Conservation (phyloP, 2,888 invertebrate genomes). For the Iphiclides podalirius region DNA sequence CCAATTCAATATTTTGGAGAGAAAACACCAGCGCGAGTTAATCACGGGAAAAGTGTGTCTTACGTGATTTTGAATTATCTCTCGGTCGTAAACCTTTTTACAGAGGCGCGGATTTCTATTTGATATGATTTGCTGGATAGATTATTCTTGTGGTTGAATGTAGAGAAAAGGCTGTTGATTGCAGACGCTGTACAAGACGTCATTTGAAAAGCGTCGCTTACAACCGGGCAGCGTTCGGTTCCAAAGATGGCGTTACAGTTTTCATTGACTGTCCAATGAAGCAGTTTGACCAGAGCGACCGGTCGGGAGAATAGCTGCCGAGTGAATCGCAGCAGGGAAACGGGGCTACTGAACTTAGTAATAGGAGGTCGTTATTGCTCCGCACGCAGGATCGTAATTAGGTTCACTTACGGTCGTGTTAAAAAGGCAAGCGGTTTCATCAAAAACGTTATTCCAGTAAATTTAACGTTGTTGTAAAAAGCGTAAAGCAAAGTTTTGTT, state of each 20-base stretch:
- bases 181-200: no score
- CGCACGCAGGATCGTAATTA: background rate
- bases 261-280: slow-evolving; percentile 28
- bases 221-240: background rate
- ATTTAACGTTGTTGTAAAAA: no score
- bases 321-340: slow-evolving; percentile 19
- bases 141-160: no score
- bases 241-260: slow-evolving; percentile 27
- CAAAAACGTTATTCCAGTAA: background rate
- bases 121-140: no score
- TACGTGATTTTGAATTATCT: background rate
- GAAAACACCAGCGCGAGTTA: slow-evolving; percentile 1
- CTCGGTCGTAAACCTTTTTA: background rate
- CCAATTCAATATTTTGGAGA: slow-evolving; percentile 25
- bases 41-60: background rate
- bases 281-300: slow-evolving; percentile 17
- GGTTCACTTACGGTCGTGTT: background rate
- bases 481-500: no score
- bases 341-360: slow-evolving; percentile 21
- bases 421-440: background rate
- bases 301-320: slow-evolving; percentile 20
- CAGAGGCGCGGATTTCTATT: background rate
- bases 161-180: no score
- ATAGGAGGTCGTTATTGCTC: background rate
- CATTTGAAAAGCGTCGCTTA: slow-evolving; percentile 2